These are phyloP conservation scores for Onychostruthus taczanowskii DNA, from an alignment of 2,113 vertebrate species.

Conservation along the genomic window DNA sequence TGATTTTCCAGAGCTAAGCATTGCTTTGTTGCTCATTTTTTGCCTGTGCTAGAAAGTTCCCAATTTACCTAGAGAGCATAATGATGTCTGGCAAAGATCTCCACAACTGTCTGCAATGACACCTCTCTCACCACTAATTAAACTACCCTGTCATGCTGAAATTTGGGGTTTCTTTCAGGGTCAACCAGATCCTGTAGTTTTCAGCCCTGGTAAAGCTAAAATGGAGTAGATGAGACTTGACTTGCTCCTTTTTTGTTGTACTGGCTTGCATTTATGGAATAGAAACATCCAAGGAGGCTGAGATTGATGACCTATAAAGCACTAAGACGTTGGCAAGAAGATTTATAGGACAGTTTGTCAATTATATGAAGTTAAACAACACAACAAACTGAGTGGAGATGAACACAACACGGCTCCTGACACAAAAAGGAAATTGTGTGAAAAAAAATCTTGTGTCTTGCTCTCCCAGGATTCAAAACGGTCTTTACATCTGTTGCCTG, in stretches of 20 bases:
- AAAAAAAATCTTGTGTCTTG: background rate
- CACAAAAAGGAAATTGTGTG: background rate
- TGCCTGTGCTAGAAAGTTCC: background rate
- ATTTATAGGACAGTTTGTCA: slow-evolving; percentile 22
- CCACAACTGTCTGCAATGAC: background rate
- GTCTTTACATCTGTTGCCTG: background rate
- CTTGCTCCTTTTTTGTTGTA: background rate
- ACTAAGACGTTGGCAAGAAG: background rate
- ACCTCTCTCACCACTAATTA: background rate
- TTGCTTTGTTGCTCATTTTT: background rate
- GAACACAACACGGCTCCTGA: background rate
- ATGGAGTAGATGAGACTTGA: background rate
- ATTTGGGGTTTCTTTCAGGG: background rate
- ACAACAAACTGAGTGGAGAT: background rate
- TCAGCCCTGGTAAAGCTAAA: background rate
- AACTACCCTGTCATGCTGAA: accelerated
- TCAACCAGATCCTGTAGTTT: background rate
- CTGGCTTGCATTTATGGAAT: background rate
- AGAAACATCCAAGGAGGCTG: background rate
- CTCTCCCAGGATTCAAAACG: background rate
- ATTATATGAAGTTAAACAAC: background rate
- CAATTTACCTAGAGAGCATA: background rate
- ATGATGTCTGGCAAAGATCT: background rate
- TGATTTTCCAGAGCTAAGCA: background rate
- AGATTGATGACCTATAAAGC: background rate